Conservation (phyloP, 2,113 vertebrate genomes). For the Nycticorax nycticorax region DNA sequence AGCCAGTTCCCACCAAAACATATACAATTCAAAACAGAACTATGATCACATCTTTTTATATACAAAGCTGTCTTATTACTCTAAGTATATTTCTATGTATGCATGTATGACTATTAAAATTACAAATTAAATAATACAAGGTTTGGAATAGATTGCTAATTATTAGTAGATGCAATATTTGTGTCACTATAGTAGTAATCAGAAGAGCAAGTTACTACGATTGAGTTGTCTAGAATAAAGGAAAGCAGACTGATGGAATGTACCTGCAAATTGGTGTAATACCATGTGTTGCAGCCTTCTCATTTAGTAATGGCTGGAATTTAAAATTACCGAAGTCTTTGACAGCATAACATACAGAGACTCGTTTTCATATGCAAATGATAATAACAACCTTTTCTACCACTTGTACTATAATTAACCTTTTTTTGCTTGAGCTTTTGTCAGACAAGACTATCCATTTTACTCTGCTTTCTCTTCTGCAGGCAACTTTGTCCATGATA, state of each 20-base stretch:
- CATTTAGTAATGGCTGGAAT: background rate
- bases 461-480: background rate
- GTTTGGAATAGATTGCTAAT: background rate
- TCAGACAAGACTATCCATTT: background rate
- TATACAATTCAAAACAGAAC: background rate
- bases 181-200: background rate
- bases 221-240: background rate
- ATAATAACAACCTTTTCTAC: background rate
- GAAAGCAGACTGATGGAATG: background rate
- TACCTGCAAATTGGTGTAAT: background rate
- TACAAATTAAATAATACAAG: background rate
- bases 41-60: background rate
- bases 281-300: background rate
- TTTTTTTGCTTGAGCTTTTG: background rate
- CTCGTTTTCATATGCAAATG: constrained; percentile 15
- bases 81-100: background rate
- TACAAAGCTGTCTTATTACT: background rate
- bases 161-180: background rate
- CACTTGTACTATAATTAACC: constrained; percentile 6
- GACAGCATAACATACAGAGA: background rate
- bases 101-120: background rate
- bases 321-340: background rate
- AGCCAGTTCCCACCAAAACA: background rate
- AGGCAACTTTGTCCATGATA: background rate
- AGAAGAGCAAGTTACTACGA: background rate